Evolutionary conservation across 1,140 invertebrate genomes (phyloP), one percentile per base, ranked within the genome.

Genomic region (Wiebesia pumilae): DNA sequence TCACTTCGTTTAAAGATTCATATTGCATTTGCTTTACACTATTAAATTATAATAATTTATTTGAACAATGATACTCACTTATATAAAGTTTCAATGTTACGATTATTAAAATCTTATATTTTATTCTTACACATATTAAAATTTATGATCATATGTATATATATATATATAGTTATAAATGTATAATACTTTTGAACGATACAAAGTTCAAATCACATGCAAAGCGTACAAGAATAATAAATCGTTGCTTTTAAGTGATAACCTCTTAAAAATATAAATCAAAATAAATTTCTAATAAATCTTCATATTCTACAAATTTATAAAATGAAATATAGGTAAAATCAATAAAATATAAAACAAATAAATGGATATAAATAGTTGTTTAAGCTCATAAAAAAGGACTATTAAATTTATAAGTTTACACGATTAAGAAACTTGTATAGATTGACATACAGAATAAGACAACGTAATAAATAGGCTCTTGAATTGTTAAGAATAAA

Each of bases 231-330:
- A 47, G 12, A 47, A 47, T 47, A 47, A 4, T 7, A 7, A 7
- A 47, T 47, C 12, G 43, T 7, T 73, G 14, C 3, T 54, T 54
- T 71, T 54, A 51, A 51, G 47, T 83, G 81, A 54, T 73, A 69
- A 51, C 47, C 67, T 73, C 81, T 83, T 67, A 83, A 73, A 16
- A 73, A 83, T 10, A 47, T 10, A 47, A 30, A 77, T 77, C 3
- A 54, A 71, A 58, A 62, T 38, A 67, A 75, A 30, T 35, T 16
- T 73, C 19, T 38, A 83, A 38, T 58, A 71, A 75, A 75, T 30
- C 1, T 77, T 51, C n/a, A 62, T 73, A 69, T 47, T 62, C 73
- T 84, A 84, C n/a, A 67, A 65, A 77, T 84, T 65, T 30, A 38
- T 75, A 84, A 9, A 47, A 78, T 78, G n/a, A 30, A 73, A 24